Base-by-base conservation (phyloP, 2,888 invertebrate species). In the Ornithoptera priamus region DNA sequence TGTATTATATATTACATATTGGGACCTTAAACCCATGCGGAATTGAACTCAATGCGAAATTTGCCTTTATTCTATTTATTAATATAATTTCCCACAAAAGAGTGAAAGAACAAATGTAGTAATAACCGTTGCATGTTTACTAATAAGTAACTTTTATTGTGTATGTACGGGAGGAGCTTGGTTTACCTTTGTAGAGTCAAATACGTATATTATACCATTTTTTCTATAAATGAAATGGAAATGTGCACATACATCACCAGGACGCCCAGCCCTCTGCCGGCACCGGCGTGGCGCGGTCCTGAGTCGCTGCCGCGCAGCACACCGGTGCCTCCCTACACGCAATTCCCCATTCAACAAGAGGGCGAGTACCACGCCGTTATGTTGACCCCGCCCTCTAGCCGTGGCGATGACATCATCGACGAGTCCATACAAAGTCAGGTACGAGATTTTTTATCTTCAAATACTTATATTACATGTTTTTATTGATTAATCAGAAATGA, bases 391-490 rank as follows among this genome's bases (percentile, higher is more conserved):
- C 74, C 85, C 1, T 88, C 90, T 57, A 80, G 75, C 1, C 86
- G 90, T 75, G 91, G 87, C n/a, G 92, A 92, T 53, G 92, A 92
- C 18, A 87, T 87, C 10, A 57, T 86, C 46, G 90, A 92, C 74
- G 93, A 93, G 74, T 94, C 94, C 67, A 93, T 94, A 65, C 87
- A 87, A 56, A 94, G 93, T 80, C 94, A 94, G 93, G 94, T 94
- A 77, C 86, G 87, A 53, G 18, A 7, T 46, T 15, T 30, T 53
- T n/a, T n/a, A 53, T 53, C n/a, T n/a, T 0, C 0, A n/a, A 53
- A 53, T 46, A 15, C 15, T 46, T 46, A 15, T 12, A 15, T 46
- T 15, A 46, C 15, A 15, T 46, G 46, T 46, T 4, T 15, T 46
- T 46, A 46, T 15, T 15, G 46, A 46, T 10, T 46, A 46, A 46